Base-by-base conservation (phyloP, 1,140 invertebrate species). In the Bombus impatiens region DNA sequence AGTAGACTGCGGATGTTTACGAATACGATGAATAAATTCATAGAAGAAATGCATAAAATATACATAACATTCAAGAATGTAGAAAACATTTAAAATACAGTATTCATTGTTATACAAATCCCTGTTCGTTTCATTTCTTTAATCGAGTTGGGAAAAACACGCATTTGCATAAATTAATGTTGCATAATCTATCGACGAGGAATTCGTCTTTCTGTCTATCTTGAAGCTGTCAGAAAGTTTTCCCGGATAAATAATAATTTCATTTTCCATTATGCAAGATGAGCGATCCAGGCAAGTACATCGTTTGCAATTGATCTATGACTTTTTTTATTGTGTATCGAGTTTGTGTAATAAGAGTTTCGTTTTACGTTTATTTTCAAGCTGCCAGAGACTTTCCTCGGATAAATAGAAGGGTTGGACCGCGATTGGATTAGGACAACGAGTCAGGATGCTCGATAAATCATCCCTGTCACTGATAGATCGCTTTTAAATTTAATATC, bases 401-500 rank as follows among this genome's bases (percentile, higher is more conserved):
- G n/a, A n/a, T n/a, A 13, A 77, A 40, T 35, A 59, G 12, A 37
- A 25, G 74, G 74, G 32, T 9, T 57, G 44, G 32, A 53, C 12
- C 25, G 35, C 10, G 25, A 40, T 59, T 13, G 35, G 37, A 59
- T 76, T 57, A 76, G 42, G 47, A 13, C 32, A 12, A 35, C n/a
- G 28, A 40, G 37, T 28, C 10, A 25, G 42, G 70, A 6, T 28
- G 70, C 6, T 32, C 47, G 75, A 77, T 77, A 40, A 59, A 77
- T 77, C 75, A 77, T 59, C 28, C 12, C 53, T 37, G 75, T 77
- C 75, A 77, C 53, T 77, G 75, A 77, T 77, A 77, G 53, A 77
- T 77, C 75, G 75, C 32, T 77, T 77, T 77, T 59, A 77, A 77
- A 77, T 77, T 77, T 77, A 77, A 77, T 77, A 40, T n/a, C 10